Percentiles rank a stretch among this genome's conserved stretches.
Conservation (phyloP, 2,888 invertebrate species). For the Cheilosia vernalis region DNA sequence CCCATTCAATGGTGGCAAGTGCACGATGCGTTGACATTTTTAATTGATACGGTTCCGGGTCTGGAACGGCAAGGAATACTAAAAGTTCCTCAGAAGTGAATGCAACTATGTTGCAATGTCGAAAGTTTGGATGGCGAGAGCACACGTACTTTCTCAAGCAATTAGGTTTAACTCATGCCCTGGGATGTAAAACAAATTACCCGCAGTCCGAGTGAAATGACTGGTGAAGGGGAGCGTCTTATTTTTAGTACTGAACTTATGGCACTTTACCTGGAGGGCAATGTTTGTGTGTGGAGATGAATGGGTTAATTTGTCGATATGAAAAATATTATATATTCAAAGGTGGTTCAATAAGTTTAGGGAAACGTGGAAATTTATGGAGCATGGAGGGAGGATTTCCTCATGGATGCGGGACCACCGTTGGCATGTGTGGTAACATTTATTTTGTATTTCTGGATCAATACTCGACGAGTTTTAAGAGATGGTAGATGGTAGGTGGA, state of each 20-base stretch:
- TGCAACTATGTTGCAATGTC: slow-evolving; percentile 27
- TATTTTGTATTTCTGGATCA: no score
- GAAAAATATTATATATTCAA: no score
- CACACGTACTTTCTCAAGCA: background rate
- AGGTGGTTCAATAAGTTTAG: no score
- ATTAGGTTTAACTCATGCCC: slow-evolving; percentile 27
- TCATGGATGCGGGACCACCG: no score
- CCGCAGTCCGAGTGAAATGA: slow-evolving; percentile 9
- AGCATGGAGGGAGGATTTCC: no score
- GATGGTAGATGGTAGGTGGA: no score
- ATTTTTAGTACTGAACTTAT: background rate
- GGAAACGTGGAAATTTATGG: no score
- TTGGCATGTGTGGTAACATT: no score
- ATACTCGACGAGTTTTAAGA: no score
- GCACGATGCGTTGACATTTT: slow-evolving; percentile 43
- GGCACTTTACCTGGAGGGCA: background rate
- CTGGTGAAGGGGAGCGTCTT: slow-evolving; percentile 1
- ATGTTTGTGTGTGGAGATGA: no score
- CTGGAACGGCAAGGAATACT: background rate
- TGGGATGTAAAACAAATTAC: slow-evolving; percentile 25
- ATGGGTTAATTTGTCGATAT: no score
- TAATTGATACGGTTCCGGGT: slow-evolving; percentile 41
- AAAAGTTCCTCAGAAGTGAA: background rate
- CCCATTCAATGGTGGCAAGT: slow-evolving; percentile 16
- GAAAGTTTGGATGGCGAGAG: background rate